These are phyloP conservation scores for Hirudinaria manillensis DNA, from an alignment of 2,888 invertebrate genomes.

Conservation along the genomic window DNA sequence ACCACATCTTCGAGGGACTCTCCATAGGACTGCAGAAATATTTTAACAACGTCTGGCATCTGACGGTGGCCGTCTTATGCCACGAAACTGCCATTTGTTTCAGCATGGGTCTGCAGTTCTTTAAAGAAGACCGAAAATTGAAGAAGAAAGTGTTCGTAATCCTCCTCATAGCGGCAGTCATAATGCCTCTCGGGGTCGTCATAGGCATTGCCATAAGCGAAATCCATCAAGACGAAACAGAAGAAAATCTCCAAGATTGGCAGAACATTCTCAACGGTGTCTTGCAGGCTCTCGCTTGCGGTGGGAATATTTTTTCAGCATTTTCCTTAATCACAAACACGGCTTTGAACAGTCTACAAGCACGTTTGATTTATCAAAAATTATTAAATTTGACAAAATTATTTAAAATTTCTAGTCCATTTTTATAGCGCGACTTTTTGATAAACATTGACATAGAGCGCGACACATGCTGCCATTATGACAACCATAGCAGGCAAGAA, in stretches of 20 bases:
- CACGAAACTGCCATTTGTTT: conserved; percentile 60
- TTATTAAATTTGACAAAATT: too few species aligned
- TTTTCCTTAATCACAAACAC: neutral
- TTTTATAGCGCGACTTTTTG: too few species aligned
- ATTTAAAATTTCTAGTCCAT: too few species aligned
- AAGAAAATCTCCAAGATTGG: neutral
- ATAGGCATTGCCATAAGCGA: conserved; percentile 17
- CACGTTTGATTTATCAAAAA: too few species aligned
- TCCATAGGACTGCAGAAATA: conserved; percentile 57
- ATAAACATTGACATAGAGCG: too few species aligned
- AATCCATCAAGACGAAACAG: neutral
- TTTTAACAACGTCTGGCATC: conserved; percentile 45
- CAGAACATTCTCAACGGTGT: conserved; percentile 25
- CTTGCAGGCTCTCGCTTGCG: conserved; percentile 18
- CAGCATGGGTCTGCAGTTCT: conserved; percentile 56
- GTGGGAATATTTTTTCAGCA: neutral
- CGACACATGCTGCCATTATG: too few species aligned
- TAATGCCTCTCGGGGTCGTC: conserved; percentile 22
- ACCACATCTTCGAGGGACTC: conserved; percentile 60
- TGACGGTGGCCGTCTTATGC: conserved; percentile 55
- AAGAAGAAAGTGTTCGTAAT: conserved; percentile 14
- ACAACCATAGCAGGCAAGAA: too few species aligned
- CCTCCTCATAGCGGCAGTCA: neutral
- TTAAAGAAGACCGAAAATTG: conserved; percentile 31
- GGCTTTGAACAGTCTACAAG: neutral